Base-by-base conservation (phyloP, 2,797 vertebrate genomes). In the Eidolon dupreanum region DNA sequence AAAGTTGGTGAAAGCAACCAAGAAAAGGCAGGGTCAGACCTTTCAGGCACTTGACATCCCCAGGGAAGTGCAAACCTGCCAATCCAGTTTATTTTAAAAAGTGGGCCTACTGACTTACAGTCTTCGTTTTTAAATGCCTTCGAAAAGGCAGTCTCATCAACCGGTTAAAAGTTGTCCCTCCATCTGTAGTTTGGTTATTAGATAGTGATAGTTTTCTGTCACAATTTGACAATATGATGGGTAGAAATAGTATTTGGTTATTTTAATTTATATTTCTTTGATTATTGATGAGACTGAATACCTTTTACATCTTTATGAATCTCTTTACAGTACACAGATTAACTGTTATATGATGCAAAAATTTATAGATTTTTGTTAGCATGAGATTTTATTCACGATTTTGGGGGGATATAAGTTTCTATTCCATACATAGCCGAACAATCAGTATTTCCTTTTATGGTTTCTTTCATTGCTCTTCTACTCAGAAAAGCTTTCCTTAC, bases 331-430 rank as follows among this genome's bases (percentile, higher is more conserved):
- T 73, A 93, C 2, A 78, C 1, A 53, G 20, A 68, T 57, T 65
- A 88, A 88, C 55, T 31, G n/a, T 46, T 68, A 68, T 31, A 33
- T 1, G 3, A 89, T 13, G 4, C 5, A 78, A 90, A 92, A 81
- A 24, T 36, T 19, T 36, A 51, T 13, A 81, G 24, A 6, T 79
- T 93, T 93, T 83, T 83, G 17, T 70, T 74, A 81, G 46, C 65
- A 84, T n/a, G 12, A 93, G 61, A 49, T 70, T 92, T 78, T 79
- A 86, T 61, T 88, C 87, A 78, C 53, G 66, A 63, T 28, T 88
- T 93, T 33, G 15, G 22, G 24, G 9, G 9, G 36, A 90, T 16
- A 79, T 41, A 70, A 36, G 7, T 85, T 66, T 90, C 79, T 78
- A 82, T 74, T 63, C 86, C 68, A 93, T 59, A 90, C 8, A 59